Evolutionary conservation across 2,797 vertebrate genomes (phyloP).

Genomic region (Semaprochilodus insignis): DNA sequence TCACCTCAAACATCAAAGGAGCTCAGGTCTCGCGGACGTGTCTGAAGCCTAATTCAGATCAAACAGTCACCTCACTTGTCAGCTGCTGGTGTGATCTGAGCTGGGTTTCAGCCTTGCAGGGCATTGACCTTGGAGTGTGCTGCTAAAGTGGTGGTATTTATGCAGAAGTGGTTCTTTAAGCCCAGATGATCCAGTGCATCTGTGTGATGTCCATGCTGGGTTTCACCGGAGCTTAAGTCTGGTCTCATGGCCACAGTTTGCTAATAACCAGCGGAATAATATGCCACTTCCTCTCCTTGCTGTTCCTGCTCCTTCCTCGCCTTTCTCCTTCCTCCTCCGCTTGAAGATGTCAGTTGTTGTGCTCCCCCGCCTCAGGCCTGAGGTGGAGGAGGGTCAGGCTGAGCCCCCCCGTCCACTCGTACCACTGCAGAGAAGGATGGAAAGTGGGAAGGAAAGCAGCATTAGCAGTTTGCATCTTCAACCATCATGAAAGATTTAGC

Average conservation of each 20-base stretch:
- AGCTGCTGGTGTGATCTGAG: slow-evolving; percentile 37
- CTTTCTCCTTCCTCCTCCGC: slow-evolving; percentile 67
- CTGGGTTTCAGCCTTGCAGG: slow-evolving; percentile 38
- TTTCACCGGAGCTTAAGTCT: slow-evolving; percentile 19
- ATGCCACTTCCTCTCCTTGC: slow-evolving; percentile 15
- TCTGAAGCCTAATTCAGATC: slow-evolving; percentile 41
- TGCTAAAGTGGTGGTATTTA: slow-evolving; percentile 24
- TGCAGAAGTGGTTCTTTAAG: slow-evolving; percentile 32
- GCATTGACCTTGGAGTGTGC: slow-evolving; percentile 7
- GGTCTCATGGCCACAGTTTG: slow-evolving; percentile 12
- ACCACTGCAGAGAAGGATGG: slow-evolving; percentile 76
- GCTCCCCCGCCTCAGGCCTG: slow-evolving; percentile 85
- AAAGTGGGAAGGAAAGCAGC: background rate
- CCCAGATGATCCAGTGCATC: slow-evolving; percentile 45
- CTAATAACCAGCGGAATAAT: slow-evolving; percentile 29
- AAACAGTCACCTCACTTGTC: slow-evolving; percentile 26
- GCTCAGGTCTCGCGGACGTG: slow-evolving; percentile 15
- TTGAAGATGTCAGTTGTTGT: slow-evolving; percentile 69
- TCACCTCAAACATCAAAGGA: slow-evolving; percentile 12
- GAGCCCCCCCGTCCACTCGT: slow-evolving; percentile 83
- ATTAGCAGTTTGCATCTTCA: background rate
- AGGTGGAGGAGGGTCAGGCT: slow-evolving; percentile 75
- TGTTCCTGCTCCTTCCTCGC: slow-evolving; percentile 61
- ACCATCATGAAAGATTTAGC: slow-evolving; percentile 3
- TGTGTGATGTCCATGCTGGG: slow-evolving; percentile 39